Percentiles rank a stretch among this genome's conserved stretches.
Evolutionary conservation across 2,113 vertebrate species (phyloP).

Genomic region (Suncus etruscus): DNA sequence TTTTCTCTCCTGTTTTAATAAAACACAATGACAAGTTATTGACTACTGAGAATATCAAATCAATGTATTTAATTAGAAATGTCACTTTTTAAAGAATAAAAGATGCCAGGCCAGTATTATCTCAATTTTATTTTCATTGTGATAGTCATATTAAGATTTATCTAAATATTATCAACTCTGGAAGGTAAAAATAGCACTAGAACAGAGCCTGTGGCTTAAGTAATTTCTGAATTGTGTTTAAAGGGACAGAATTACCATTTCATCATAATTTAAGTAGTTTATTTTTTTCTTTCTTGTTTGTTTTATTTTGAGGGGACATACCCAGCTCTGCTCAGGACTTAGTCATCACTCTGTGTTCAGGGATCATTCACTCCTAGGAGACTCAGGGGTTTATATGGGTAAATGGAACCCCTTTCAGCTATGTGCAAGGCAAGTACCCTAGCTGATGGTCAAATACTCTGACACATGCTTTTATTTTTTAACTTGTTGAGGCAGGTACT

Average conservation of each 20-base stretch:
- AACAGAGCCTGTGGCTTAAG: neutral
- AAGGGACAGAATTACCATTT: neutral
- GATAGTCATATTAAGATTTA: neutral
- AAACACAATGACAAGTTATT: neutral
- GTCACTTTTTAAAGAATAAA: neutral
- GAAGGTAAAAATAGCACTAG: neutral
- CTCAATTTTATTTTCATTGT: neutral
- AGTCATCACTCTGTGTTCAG: too few species aligned
- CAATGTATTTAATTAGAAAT: neutral
- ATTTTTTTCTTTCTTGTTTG: too few species aligned
- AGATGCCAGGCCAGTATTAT: neutral
- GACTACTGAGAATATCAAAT: constrained; percentile 1
- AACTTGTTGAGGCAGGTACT: too few species aligned
- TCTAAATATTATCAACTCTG: neutral
- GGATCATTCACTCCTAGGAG: too few species aligned
- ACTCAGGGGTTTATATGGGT: too few species aligned
- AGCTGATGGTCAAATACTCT: too few species aligned
- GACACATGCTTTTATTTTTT: too few species aligned
- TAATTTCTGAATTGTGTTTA: neutral
- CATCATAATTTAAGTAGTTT: too few species aligned
- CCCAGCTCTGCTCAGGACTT: too few species aligned
- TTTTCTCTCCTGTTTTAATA: neutral
- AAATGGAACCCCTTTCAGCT: too few species aligned
- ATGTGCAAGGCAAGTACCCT: too few species aligned
- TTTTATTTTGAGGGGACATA: too few species aligned